Evolutionary conservation across 1,140 invertebrate species (phyloP), one percentile per base, ranked within the genome.

Genomic region (Drosophila sechellia): DNA sequence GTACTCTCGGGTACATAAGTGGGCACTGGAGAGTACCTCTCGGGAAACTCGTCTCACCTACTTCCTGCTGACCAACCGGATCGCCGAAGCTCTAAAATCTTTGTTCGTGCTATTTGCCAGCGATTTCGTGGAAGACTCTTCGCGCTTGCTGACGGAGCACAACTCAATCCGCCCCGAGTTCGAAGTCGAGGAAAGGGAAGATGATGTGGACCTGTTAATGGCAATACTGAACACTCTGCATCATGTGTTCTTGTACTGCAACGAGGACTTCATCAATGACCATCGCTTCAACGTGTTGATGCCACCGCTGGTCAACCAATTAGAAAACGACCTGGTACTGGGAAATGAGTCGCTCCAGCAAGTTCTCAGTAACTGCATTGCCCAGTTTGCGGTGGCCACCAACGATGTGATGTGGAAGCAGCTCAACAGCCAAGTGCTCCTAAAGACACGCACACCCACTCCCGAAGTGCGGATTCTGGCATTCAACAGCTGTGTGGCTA

Each of bases 401-500:
- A 97, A 98, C 83, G 97, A 98, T 90, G 94, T 95, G 0, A 89
- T 97, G 3, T 98, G 97, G 95, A 98, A 98, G 90, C 94, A 96
- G 77, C 92, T 98, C 3, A 97, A 98, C 87, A 97, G 98, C 92
- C 96, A 98, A 92, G 95, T 98, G 54, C 92, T 98, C 15, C 93
- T 98, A 45, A 98, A 98, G 93, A 97, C 97, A 0, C 94, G 96
- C 72, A 95, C 97, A 81, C 94, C 94, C 75, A 94, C 95, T 54
- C 93, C 95, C 1, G 93, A 94, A 69, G 94, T 95, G 53, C 93
- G 92, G 71, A 93, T 95, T 8, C 79, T 93, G 27, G 93, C 95
- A 2, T 92, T 96, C 35, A 93, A 95, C 61, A 94, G 94, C 60
- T 90, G 96, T 75, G 94, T 95, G 15, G 94, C 95, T 61, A 94